These are phyloP conservation scores for Drosophila macrothrix DNA, from an alignment of 2,888 invertebrate genomes.

Conservation along the genomic window DNA sequence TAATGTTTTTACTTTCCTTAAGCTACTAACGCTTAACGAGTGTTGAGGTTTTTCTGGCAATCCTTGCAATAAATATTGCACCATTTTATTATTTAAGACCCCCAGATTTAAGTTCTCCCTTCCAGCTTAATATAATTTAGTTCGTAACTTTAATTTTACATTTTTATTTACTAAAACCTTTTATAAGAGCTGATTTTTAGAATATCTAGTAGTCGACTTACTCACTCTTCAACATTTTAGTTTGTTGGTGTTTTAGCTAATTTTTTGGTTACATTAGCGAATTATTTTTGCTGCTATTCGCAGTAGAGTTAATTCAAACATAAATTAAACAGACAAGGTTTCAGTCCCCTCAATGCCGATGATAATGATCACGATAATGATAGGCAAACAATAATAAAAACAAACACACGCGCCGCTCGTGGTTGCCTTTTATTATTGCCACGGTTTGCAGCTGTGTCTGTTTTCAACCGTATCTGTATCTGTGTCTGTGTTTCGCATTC, in stretches of 20 bases:
- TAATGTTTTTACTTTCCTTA: neutral
- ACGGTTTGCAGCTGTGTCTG: slow-evolving; percentile 8
- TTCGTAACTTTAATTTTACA: neutral
- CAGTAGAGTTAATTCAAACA: slow-evolving; percentile 51
- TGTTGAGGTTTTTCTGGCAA: neutral
- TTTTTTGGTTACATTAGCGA: slow-evolving; percentile 67
- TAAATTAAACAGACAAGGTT: slow-evolving; percentile 53
- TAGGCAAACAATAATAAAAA: slow-evolving; percentile 55
- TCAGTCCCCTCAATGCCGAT: slow-evolving; percentile 2
- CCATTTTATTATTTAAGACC: neutral
- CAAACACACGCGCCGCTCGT: slow-evolving; percentile 59
- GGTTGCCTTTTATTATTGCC: slow-evolving; percentile 40
- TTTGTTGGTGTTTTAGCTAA: slow-evolving; percentile 35
- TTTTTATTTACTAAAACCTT: neutral
- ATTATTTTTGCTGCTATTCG: slow-evolving; percentile 60
- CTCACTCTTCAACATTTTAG: neutral
- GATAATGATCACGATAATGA: slow-evolving; percentile 24
- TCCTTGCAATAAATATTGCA: neutral
- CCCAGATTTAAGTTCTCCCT: neutral
- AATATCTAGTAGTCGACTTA: neutral
- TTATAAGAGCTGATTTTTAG: neutral
- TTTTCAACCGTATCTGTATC: neutral
- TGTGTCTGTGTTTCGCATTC: slow-evolving; percentile 1
- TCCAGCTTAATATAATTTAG: neutral
- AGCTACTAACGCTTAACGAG: neutral